Conservation (phyloP, 2,113 vertebrate genomes). For the Pavo muticus region DNA sequence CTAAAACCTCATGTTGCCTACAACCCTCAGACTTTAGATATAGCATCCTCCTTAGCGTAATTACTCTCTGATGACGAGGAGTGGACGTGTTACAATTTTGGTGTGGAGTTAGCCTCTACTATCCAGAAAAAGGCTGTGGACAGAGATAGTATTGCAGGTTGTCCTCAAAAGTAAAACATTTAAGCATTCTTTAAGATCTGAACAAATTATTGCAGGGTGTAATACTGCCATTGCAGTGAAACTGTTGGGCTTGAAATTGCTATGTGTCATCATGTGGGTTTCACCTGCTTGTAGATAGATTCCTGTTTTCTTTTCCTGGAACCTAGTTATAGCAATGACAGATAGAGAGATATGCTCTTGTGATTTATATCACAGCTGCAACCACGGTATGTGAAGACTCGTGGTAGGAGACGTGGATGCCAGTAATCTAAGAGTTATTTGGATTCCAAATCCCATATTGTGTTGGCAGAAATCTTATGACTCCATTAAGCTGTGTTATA, state of each 20-base stretch:
- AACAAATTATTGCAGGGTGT: not conserved
- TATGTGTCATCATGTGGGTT: not conserved
- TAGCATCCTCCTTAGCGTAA: not conserved
- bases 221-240: not conserved
- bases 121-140: not conserved
- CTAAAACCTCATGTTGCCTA: not conserved
- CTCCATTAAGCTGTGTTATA: constrained; percentile 33
- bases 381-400: not conserved
- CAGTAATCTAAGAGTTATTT: constrained; percentile 42
- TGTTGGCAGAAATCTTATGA: constrained; percentile 40
- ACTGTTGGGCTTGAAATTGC: not conserved
- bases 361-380: constrained; percentile 45
- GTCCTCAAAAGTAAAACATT: not conserved
- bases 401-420: not conserved
- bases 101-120: not conserved
- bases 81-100: not conserved
- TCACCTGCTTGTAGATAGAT: not conserved
- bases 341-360: not conserved
- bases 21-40: not conserved
- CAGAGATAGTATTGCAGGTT: not conserved
- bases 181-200: not conserved
- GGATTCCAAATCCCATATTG: constrained; percentile 35
- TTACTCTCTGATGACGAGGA: not conserved
- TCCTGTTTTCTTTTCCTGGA: not conserved
- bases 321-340: not conserved